Evolutionary conservation across 1,140 invertebrate genomes (phyloP), one percentile per base, ranked within the genome.

Genomic region (Chelonus insularis): DNA sequence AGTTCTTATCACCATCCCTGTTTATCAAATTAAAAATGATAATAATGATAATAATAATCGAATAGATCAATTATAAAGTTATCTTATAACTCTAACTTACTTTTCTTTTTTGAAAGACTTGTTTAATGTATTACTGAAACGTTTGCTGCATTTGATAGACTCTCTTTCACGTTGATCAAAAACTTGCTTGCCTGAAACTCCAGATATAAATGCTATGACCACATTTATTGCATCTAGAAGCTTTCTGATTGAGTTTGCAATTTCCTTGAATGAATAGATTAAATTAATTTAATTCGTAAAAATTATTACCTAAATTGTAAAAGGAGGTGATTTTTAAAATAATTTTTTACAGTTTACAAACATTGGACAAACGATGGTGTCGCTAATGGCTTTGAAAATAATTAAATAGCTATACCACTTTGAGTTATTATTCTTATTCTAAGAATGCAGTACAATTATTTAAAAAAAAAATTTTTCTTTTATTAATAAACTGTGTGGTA

Each of bases 81-180:
- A 4, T 29, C 3, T 36, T 18, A 43, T 37, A 55, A 52, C 57
- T 16, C 52, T 72, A 81, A 92, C 93, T 92, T 84, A 96, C 93
- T 96, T 91, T 84, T 94, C 95, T 82, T 98, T 95, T 79, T 96
- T 96, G 79, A 99, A 99, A 82, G 97, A 99, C 75, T 99, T 97
- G 76, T 99, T 99, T 21, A 99, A 81, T 37, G 96, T 99, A 77
- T 97, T 99, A 78, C 95, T 98, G 84, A 99, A 99, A 66, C 94
- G 87, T 83, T 99, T 99, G 39, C 96, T 98, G 86, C 96, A 98
- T 82, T 98, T 97, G 2, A 99, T 97, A 88, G 99, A 99, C 82
- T 99, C 97, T 73, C 95, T 87, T 83, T 99, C 99, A 32, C 96
- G 88, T 74, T 97, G 95, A 80, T 99, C 97, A 54, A 99, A 81